These are phyloP conservation scores for Agonum fuliginosum DNA, from an alignment of 2,888 invertebrate genomes.

Conservation along the genomic window DNA sequence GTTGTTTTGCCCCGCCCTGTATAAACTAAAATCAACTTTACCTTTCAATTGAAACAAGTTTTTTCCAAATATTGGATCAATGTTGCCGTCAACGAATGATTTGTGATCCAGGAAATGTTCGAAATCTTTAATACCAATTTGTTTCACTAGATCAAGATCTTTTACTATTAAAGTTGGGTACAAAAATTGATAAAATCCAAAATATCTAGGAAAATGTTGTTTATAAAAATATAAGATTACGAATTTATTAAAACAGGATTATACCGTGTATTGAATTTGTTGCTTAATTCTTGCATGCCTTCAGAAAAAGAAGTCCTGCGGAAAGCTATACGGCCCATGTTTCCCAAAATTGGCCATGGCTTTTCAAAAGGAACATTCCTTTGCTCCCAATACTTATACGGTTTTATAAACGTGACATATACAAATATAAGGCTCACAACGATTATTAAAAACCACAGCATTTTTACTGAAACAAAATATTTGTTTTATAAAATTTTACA, in stretches of 20 bases:
- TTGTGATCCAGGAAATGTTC: slow-evolving; percentile 74
- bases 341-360: slow-evolving; percentile 62
- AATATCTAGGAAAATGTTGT: slow-evolving; percentile 52
- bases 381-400: slow-evolving; percentile 49
- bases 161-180: slow-evolving; percentile 72
- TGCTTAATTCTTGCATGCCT: slow-evolving; percentile 39
- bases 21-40: background rate
- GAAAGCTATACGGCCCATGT: slow-evolving; percentile 65
- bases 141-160: slow-evolving; percentile 75
- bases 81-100: slow-evolving; percentile 63
- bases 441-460: no score
- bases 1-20: no score
- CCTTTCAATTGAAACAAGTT: slow-evolving; percentile 60
- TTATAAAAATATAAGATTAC: background rate
- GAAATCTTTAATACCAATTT: slow-evolving; percentile 75
- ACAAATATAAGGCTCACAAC: no score
- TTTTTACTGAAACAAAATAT: no score
- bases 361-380: slow-evolving; percentile 48
- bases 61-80: slow-evolving; percentile 73
- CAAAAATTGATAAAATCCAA: slow-evolving; percentile 59
- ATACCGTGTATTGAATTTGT: background rate
- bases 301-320: slow-evolving; percentile 27
- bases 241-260: background rate
- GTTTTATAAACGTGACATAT: slow-evolving; percentile 59
- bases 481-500: no score